Percentiles rank a stretch among this genome's conserved stretches.
Conservation (phyloP, 2,113 vertebrate genomes). For the Megaleporinus macrocephalus region DNA sequence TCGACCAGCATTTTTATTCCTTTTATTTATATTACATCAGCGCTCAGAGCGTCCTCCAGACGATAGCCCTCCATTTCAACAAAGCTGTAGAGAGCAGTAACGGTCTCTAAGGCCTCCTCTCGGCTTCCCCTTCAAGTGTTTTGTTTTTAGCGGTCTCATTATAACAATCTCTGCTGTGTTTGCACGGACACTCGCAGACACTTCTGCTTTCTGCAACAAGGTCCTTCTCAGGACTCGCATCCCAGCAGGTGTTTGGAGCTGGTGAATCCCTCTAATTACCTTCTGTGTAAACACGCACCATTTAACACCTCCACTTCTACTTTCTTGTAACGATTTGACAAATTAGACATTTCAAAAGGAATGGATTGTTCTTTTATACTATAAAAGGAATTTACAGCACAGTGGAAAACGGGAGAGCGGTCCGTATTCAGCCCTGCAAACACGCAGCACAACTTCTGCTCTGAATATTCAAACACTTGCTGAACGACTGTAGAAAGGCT, state of each 20-base stretch:
- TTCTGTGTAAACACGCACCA: constrained; percentile 1
- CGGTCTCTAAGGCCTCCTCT: neutral
- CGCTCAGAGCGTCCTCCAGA: neutral
- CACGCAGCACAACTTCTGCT: neutral
- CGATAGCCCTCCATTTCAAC: neutral
- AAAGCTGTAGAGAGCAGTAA: neutral
- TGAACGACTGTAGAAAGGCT: neutral
- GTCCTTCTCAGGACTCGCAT: constrained; percentile 7
- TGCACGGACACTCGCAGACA: constrained; percentile 13
- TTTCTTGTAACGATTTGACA: neutral
- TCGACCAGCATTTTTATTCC: neutral
- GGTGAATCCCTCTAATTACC: constrained; percentile 15
- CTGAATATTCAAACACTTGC: neutral
- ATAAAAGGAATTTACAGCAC: neutral
- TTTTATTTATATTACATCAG: neutral
- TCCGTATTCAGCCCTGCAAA: neutral
- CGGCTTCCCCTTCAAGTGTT: constrained; percentile 28
- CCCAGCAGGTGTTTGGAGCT: constrained; percentile 26
- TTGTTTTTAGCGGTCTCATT: constrained; percentile 25
- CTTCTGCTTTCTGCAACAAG: constrained; percentile 9
- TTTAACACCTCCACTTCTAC: neutral
- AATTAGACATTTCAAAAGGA: neutral
- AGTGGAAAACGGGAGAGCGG: neutral
- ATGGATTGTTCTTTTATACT: neutral
- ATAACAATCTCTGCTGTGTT: constrained; percentile 24